A percentile compares a stretch with the other conserved stretches of the same genome.
Evolutionary conservation across 2,113 vertebrate genomes (phyloP).

Genomic region (Jaculus jaculus): DNA sequence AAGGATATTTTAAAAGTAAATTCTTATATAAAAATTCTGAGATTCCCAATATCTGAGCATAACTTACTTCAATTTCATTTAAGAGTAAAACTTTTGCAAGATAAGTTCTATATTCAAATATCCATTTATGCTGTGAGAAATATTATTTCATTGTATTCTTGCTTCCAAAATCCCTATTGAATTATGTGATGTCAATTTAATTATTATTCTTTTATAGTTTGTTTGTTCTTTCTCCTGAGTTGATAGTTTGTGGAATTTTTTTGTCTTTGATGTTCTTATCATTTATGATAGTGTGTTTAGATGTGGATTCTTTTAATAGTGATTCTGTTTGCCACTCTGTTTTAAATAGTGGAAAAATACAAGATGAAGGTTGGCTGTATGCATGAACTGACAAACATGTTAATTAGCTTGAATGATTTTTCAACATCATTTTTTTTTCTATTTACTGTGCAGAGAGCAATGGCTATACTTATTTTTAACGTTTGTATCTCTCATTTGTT

Average conservation of each 20-base stretch:
- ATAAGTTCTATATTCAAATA: not conserved
- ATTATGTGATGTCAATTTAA: not conserved
- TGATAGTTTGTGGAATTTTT: slow-evolving; percentile 1
- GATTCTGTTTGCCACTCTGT: slow-evolving; percentile 18
- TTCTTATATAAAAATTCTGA: not conserved
- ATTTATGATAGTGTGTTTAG: slow-evolving; percentile 35
- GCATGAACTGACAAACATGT: not conserved
- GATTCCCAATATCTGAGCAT: not conserved
- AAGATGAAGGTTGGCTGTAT: not conserved
- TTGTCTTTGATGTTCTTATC: slow-evolving; percentile 20
- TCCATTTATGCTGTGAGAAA: not conserved
- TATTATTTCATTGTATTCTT: slow-evolving; percentile 9
- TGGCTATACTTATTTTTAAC: not conserved
- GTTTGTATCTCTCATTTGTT: not conserved
- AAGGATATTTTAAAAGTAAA: not conserved
- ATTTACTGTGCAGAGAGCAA: not conserved
- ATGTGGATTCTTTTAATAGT: slow-evolving; percentile 20
- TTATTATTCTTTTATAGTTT: not conserved
- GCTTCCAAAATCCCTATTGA: not conserved
- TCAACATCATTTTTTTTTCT: not conserved
- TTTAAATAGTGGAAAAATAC: slow-evolving; percentile 43
- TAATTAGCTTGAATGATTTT: slow-evolving; percentile 7
- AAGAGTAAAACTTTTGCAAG: slow-evolving; percentile 13
- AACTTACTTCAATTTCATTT: slow-evolving; percentile 9
- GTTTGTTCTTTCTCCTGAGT: not conserved